A percentile compares a stretch with the other conserved stretches of the same genome.
These are phyloP conservation scores for Lasiurus borealis DNA, from an alignment of 2,113 vertebrate genomes.

Conservation along the genomic window DNA sequence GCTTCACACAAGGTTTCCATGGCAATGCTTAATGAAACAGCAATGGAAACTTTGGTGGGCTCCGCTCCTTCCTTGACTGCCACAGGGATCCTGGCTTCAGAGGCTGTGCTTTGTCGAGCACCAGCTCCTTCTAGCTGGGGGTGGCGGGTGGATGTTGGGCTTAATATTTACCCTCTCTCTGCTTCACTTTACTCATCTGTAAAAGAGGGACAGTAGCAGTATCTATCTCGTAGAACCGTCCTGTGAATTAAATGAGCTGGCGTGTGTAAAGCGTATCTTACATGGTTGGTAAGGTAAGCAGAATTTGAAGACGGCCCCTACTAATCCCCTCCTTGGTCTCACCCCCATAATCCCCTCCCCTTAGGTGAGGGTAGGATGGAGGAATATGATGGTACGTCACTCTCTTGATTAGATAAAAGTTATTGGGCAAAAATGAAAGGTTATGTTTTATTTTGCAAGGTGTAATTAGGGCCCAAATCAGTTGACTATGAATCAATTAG, in stretches of 20 bases:
- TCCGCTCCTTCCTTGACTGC: neutral
- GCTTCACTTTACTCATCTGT: neutral
- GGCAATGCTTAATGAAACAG: conserved; percentile 78
- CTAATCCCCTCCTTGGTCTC: too few relatives aligned
- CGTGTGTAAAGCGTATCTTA: neutral
- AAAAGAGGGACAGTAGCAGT: neutral
- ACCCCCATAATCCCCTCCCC: too few relatives aligned
- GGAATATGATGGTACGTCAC: neutral
- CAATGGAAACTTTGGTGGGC: conserved; percentile 55
- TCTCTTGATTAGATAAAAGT: neutral
- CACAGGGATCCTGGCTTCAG: neutral
- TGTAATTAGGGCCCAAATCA: neutral
- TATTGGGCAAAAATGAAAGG: neutral
- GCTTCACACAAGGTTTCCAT: conserved; percentile 82
- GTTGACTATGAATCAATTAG: neutral
- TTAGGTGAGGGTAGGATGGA: neutral
- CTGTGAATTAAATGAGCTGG: neutral
- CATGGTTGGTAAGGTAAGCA: neutral
- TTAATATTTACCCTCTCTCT: neutral
- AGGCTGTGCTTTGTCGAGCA: neutral
- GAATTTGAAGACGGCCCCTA: neutral
- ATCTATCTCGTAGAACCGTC: neutral
- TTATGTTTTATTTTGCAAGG: neutral
- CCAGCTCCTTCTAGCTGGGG: neutral
- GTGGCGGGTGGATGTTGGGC: neutral